Percentiles rank a stretch among this genome's conserved stretches.
These are phyloP conservation scores for Pseudococcus jackbeardsleyi DNA, from an alignment of 2,888 invertebrate species.

Conservation along the genomic window DNA sequence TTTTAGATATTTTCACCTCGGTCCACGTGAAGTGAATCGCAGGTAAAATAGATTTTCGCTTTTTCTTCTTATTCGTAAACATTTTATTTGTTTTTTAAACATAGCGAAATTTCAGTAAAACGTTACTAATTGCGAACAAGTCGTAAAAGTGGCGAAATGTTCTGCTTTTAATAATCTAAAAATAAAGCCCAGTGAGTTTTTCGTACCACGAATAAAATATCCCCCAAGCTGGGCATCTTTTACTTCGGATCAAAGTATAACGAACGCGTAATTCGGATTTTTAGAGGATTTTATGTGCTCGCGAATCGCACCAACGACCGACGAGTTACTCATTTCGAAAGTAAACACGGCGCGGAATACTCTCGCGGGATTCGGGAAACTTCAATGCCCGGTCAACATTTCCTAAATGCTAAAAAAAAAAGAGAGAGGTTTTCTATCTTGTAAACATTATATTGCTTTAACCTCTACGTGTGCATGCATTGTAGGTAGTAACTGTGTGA, in stretches of 20 bases:
- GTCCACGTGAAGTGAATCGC: not conserved
- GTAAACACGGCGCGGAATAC: slow-evolving; percentile 24
- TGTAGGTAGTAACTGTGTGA: slow-evolving; percentile 33
- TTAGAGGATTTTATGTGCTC: slow-evolving; percentile 16
- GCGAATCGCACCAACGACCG: not conserved
- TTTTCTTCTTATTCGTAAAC: not conserved
- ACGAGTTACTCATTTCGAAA: slow-evolving; percentile 30
- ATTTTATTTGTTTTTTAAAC: not conserved
- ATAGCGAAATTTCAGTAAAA: not conserved
- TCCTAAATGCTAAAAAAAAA: slow-evolving; percentile 6
- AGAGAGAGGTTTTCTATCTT: not conserved
- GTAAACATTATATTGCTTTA: slow-evolving; percentile 37
- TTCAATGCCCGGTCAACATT: slow-evolving; percentile 48
- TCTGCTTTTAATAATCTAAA: slow-evolving; percentile 37
- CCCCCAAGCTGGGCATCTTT: slow-evolving; percentile 4
- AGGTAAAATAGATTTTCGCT: not conserved
- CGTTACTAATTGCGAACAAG: slow-evolving; percentile 11
- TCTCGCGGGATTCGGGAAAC: slow-evolving; percentile 34
- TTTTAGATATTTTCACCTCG: not conserved
- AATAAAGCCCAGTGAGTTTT: not conserved
- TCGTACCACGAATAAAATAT: slow-evolving; percentile 14
- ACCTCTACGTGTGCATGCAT: slow-evolving; percentile 35
- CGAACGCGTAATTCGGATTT: slow-evolving; percentile 9
- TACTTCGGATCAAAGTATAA: slow-evolving; percentile 30
- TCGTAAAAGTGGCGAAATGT: not conserved